Evolutionary conservation across 2,888 invertebrate species (phyloP), one percentile per base, ranked within the genome.

Genomic region (Drosophila quinaria): DNA sequence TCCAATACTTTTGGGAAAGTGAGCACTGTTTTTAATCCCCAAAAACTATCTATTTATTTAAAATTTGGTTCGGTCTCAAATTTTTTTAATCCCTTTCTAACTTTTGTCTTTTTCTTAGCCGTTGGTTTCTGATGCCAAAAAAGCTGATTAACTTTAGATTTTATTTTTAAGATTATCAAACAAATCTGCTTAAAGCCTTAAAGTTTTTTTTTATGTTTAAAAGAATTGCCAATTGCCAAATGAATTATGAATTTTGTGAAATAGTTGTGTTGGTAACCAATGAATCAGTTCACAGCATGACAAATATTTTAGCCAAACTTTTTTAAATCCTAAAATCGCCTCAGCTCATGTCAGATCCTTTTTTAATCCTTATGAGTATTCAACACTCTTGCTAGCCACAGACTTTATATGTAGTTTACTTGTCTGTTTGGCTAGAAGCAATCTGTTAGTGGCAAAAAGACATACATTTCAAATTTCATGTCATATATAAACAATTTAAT

Each of bases 381-480:
- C 65, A 69, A 59, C 65, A 73, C 65, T 52, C 51, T 65, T 51
- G 52, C 54, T 61, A 54, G 54, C 58, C 69, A 39, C 52, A 74
- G 73, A 87, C 63, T 73, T 76, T 69, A 29, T 72, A 35, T 59
- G 13, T 6, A 33, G 5, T 17, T 11, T 64, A 65, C 68, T 65
- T 68, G 54, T 64, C 37, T 41, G 17, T 63, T 49, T 62, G 11
- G 58, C 58, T 59, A 47, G 42, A 55, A 80, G 65, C 80, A 83
- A 84, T 85, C 74, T 81, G 89, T 84, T 74, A 78, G 61, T 71
- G 51, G 61, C 64, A 60, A 72, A 60, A 75, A 50, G 59, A 75
- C 79, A 84, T 89, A 89, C 89, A 84, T 84, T 85, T 84, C 90
- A 87, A 84, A 89, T 89, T 89, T 75, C 88, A 63, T 85, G 79